These are phyloP conservation scores for Pammene aurita DNA, from an alignment of 2,888 invertebrate genomes.

Conservation along the genomic window DNA sequence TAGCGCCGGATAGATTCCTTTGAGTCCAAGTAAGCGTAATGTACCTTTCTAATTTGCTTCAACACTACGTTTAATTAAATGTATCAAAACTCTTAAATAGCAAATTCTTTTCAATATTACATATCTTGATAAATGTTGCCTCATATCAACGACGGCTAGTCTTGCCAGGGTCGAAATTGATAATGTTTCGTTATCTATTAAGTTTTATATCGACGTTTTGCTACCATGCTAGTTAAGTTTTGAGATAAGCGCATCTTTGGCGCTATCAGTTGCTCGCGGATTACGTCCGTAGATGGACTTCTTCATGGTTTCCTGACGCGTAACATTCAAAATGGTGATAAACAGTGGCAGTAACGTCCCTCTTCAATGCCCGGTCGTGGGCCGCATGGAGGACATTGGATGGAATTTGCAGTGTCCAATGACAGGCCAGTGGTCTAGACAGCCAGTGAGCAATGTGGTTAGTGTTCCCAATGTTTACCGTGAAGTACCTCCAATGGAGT, in stretches of 20 bases:
- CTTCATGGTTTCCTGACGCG: conserved; percentile 46
- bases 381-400: conserved; percentile 58
- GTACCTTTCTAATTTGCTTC: background rate
- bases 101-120: conserved; percentile 4
- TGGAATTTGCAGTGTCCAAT: conserved; percentile 71
- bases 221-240: conserved; percentile 69
- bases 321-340: conserved; percentile 63
- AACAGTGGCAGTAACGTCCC: conserved; percentile 52
- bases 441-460: conserved; percentile 53
- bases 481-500: conserved; percentile 59
- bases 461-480: conserved; percentile 52
- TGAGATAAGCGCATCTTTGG: conserved; percentile 75
- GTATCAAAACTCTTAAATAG: conserved; percentile 25
- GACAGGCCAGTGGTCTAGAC: conserved; percentile 63
- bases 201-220: conserved; percentile 73
- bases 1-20: background rate
- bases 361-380: conserved; percentile 63
- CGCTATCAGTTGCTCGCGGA: conserved; percentile 77
- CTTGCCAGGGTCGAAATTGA: conserved; percentile 54
- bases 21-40: background rate
- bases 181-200: conserved; percentile 62
- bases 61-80: conserved; percentile 11
- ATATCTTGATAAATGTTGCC: conserved; percentile 41
- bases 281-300: conserved; percentile 77
- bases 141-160: conserved; percentile 43